Evolutionary conservation across 2,113 vertebrate genomes (phyloP).

Genomic region (Neotragus moschatus): DNA sequence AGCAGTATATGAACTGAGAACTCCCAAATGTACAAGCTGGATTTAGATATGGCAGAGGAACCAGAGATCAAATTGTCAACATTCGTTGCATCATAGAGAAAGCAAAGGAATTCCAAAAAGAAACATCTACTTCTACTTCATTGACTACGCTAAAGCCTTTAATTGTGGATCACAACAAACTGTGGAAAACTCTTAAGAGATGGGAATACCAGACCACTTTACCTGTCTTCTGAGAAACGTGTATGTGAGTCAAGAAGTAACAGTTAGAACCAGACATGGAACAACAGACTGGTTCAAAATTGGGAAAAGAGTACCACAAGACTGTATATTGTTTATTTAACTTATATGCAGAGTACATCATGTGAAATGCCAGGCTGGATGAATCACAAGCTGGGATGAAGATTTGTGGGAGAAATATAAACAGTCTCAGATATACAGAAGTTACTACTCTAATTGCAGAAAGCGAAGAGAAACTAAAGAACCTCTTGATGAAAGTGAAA

Average conservation of each 20-base stretch:
- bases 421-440: not conserved
- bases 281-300: not conserved
- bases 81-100: not conserved
- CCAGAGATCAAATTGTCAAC: not conserved
- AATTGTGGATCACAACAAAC: not conserved
- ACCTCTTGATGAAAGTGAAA: not conserved
- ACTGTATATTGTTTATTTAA: not conserved
- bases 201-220: not conserved
- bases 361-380: not conserved
- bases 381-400: not conserved
- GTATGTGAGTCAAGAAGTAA: rapidly evolving
- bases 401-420: not conserved
- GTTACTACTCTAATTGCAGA: not conserved
- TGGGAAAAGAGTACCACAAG: not conserved
- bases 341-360: not conserved
- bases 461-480: not conserved
- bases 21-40: not conserved
- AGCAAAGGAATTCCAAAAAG: not conserved
- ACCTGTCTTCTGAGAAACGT: not conserved
- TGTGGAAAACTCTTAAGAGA: not conserved
- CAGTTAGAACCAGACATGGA: not conserved
- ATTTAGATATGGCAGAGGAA: not conserved
- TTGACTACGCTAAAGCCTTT: not conserved
- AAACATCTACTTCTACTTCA: not conserved
- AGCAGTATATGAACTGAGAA: not conserved